Conservation (phyloP, 2,797 vertebrate genomes). For the Galaxias olidus region DNA sequence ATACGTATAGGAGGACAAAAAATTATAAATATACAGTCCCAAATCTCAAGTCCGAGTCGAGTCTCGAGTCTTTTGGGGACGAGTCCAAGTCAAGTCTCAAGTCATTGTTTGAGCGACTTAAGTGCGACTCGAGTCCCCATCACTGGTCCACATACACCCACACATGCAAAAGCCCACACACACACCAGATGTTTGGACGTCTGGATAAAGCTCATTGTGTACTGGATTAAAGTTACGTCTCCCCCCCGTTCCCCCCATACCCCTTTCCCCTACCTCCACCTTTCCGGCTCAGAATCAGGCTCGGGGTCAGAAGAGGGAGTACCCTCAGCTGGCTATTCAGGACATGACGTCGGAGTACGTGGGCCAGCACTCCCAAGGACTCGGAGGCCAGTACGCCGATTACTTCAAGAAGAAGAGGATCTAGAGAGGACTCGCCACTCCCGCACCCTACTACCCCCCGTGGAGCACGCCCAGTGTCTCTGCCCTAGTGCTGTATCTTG, state of each 20-base stretch:
- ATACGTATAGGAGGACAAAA: too few relatives aligned
- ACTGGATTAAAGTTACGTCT: background rate
- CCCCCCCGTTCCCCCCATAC: background rate
- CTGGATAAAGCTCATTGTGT: background rate
- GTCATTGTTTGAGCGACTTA: too few relatives aligned
- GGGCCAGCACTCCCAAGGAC: constrained; percentile 82
- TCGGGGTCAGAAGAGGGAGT: constrained; percentile 88
- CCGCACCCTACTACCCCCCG: constrained; percentile 15
- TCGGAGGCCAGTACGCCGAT: constrained; percentile 82
- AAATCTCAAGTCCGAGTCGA: too few relatives aligned
- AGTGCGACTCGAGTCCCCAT: too few relatives aligned
- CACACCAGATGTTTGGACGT: background rate
- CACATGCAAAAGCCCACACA: background rate
- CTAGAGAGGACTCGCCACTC: constrained; percentile 55
- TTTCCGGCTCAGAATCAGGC: constrained; percentile 69
- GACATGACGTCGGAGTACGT: constrained; percentile 79
- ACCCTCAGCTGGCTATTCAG: constrained; percentile 82
- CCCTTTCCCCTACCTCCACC: background rate
- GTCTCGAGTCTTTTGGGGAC: too few relatives aligned
- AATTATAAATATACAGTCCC: too few relatives aligned
- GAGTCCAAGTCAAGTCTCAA: too few relatives aligned
- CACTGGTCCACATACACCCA: background rate
- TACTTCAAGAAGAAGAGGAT: constrained; percentile 95
- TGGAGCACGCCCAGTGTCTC: constrained; percentile 13
- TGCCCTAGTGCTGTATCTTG: constrained; percentile 60